phyloP scores from a whole-genome alignment of 2,888 invertebrate species.

The Danaus chrysippus region DNA sequence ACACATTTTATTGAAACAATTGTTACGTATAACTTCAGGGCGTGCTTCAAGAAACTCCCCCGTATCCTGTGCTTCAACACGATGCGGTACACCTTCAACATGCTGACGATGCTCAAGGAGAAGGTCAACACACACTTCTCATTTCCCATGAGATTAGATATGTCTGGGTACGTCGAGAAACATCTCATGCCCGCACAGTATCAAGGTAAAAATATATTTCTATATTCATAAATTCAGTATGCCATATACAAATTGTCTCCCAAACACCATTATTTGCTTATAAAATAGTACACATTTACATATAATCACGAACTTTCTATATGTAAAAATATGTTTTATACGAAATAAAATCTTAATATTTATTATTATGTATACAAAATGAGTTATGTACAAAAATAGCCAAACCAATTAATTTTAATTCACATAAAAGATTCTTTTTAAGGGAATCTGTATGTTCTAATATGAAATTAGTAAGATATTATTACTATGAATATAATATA shows the following conservation, averaged over 20 bases:
- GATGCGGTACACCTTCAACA: slow-evolving; percentile 98
- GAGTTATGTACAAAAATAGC: no score
- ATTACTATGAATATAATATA: no score
- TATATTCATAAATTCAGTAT: neutral
- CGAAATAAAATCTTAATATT: no score
- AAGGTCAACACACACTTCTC: slow-evolving; percentile 98
- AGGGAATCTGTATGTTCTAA: no score
- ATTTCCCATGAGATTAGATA: slow-evolving; percentile 94
- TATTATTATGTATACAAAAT: no score
- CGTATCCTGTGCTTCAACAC: slow-evolving; percentile 97
- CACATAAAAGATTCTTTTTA: no score
- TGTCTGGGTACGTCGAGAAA: slow-evolving; percentile 97
- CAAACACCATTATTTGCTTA: no score
- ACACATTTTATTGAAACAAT: slow-evolving; percentile 6
- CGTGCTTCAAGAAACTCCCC: slow-evolving; percentile 96
- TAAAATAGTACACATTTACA: no score
- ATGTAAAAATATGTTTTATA: no score
- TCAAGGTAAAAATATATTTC: slow-evolving; percentile 75
- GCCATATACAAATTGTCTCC: neutral
- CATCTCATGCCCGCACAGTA: slow-evolving; percentile 94
- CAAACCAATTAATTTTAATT: no score
- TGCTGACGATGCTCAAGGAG: slow-evolving; percentile 98
- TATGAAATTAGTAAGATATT: no score
- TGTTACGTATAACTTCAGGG: slow-evolving; percentile 69
- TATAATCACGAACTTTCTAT: no score